Evolutionary conservation across 2,797 vertebrate species (phyloP).

Genomic region (Brachymystax lenok): DNA sequence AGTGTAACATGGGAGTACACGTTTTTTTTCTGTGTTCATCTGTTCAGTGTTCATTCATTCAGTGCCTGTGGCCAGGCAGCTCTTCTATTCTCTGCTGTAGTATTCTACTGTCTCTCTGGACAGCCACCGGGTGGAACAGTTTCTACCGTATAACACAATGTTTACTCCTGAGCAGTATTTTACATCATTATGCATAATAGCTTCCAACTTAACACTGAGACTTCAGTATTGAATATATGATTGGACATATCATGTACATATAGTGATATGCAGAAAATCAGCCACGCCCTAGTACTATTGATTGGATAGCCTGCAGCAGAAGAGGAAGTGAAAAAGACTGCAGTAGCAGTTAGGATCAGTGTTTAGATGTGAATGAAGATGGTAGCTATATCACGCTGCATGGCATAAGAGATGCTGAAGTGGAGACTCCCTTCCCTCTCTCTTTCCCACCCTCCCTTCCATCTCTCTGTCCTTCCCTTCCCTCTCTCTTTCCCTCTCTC

Average conservation of each 20-base stretch:
- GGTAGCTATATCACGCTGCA: slow-evolving; percentile 19
- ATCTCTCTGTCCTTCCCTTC: slow-evolving; percentile 2
- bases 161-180: background rate
- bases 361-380: slow-evolving; percentile 11
- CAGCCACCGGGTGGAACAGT: background rate
- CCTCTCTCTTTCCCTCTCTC: background rate
- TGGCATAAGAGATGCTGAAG: background rate
- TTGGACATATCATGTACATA: background rate
- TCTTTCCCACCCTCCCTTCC: background rate
- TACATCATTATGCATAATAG: background rate
- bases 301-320: background rate
- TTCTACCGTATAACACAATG: background rate
- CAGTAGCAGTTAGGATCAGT: background rate
- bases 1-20: background rate
- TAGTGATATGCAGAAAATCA: background rate
- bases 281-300: background rate
- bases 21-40: background rate
- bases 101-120: background rate
- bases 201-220: background rate
- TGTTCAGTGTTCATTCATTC: slow-evolving; percentile 1
- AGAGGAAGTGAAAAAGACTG: background rate
- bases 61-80: background rate
- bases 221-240: background rate
- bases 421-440: slow-evolving; percentile 4
- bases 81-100: background rate